Percentiles rank a stretch among this genome's conserved stretches.
These are phyloP conservation scores for Chrysochloris asiatica DNA, from an alignment of 2,113 vertebrate species.

Conservation along the genomic window DNA sequence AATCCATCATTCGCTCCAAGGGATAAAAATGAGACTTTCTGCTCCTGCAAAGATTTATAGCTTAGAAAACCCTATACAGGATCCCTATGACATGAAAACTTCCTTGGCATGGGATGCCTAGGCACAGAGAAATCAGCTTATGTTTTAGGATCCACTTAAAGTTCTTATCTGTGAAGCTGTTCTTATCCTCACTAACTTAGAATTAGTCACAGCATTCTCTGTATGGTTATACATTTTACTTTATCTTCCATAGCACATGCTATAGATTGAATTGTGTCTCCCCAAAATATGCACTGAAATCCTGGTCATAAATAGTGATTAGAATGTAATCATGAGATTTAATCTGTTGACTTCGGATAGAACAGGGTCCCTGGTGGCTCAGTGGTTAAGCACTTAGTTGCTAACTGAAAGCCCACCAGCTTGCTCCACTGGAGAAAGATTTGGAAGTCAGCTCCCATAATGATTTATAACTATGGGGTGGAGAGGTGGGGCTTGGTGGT, in stretches of 20 bases:
- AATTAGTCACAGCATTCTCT: neutral
- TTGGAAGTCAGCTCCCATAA: neutral
- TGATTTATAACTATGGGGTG: no score
- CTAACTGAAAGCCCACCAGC: no score
- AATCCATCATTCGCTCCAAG: no score
- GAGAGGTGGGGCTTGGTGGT: no score
- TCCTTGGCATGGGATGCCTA: no score
- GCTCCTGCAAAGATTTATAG: no score
- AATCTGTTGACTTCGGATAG: neutral
- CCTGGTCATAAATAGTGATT: neutral
- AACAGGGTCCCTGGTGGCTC: neutral
- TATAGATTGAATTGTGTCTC: neutral
- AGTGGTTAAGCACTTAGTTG: no score
- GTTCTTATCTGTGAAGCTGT: neutral
- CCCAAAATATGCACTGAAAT: neutral
- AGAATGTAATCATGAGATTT: neutral
- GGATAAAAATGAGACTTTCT: no score
- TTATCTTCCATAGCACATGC: neutral
- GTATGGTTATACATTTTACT: neutral
- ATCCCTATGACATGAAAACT: no score
- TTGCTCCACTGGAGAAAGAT: neutral
- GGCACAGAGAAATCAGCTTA: neutral
- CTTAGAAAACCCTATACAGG: no score
- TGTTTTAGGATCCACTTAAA: conserved; percentile 10
- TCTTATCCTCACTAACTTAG: neutral